phyloP scores from a whole-genome alignment of 2,797 vertebrate genomes.

The Neomorphus geoffroyi region DNA sequence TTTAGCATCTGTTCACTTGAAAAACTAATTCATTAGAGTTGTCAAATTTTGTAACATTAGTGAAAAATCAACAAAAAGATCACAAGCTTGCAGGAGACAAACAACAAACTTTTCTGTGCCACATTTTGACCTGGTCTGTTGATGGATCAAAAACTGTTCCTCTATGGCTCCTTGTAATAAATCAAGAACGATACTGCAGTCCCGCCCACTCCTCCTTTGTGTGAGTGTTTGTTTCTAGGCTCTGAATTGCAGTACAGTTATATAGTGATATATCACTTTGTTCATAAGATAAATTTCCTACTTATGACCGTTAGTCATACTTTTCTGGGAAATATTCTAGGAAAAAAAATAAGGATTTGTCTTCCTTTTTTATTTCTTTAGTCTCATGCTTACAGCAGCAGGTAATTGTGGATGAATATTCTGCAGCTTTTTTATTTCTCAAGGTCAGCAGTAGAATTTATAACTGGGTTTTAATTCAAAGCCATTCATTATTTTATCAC shows the following conservation, averaged over 20 bases:
- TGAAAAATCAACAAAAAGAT: neutral
- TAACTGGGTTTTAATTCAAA: neutral
- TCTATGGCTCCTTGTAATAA: neutral
- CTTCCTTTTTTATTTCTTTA: neutral
- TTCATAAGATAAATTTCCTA: neutral
- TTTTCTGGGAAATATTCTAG: neutral
- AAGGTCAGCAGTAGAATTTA: neutral
- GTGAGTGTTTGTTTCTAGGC: neutral
- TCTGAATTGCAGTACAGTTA: neutral
- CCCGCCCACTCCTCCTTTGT: neutral
- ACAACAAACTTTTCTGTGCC: neutral
- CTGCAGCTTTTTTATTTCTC: neutral
- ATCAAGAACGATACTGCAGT: neutral
- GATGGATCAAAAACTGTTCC: neutral
- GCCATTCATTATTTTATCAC: conserved; percentile 4
- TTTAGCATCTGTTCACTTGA: neutral
- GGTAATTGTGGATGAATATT: neutral
- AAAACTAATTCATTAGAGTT: neutral
- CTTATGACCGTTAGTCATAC: neutral
- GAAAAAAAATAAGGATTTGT: neutral
- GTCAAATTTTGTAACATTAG: neutral
- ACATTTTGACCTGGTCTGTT: neutral
- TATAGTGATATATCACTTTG: neutral
- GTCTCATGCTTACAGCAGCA: neutral
- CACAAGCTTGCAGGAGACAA: neutral